Conservation (phyloP, 2,888 invertebrate genomes). For the Atherix ibis region DNA sequence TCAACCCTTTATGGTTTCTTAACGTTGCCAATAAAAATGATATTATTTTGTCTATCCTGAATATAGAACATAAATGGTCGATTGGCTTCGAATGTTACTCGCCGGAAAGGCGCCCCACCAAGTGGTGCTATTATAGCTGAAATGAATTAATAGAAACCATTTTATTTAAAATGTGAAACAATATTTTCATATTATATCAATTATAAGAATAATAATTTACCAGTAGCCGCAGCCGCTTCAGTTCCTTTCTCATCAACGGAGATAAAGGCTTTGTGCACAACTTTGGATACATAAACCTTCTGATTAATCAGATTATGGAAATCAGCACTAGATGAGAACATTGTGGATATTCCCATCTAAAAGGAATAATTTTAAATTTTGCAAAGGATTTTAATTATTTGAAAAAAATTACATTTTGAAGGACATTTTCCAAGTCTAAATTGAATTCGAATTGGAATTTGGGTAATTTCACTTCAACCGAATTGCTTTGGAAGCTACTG, state of each 20-base stretch:
- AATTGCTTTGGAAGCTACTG: neutral
- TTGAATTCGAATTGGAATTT: slow-evolving; percentile 1
- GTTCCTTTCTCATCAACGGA: slow-evolving; percentile 80
- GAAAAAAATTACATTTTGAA: too few relatives aligned
- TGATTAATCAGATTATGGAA: slow-evolving; percentile 46
- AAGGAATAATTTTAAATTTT: slow-evolving; percentile 20
- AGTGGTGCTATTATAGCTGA: too few relatives aligned
- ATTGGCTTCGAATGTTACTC: too few relatives aligned
- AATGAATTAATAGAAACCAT: too few relatives aligned
- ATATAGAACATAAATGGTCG: too few relatives aligned
- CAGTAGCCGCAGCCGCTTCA: slow-evolving; percentile 71
- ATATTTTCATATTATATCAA: too few relatives aligned
- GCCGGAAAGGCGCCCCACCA: too few relatives aligned
- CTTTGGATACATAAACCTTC: slow-evolving; percentile 46
- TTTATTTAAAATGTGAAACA: too few relatives aligned
- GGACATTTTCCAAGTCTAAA: slow-evolving; percentile 32
- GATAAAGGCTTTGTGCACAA: slow-evolving; percentile 70
- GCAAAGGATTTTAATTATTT: too few relatives aligned
- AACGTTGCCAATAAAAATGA: too few relatives aligned
- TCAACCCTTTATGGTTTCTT: too few relatives aligned
- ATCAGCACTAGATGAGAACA: slow-evolving; percentile 46
- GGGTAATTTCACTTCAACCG: neutral
- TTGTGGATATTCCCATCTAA: slow-evolving; percentile 52
- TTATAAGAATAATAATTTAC: slow-evolving; percentile 35
- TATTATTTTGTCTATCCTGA: too few relatives aligned